These are phyloP conservation scores for Buphagus erythrorhynchus DNA, from an alignment of 2,797 vertebrate genomes.

Conservation along the genomic window DNA sequence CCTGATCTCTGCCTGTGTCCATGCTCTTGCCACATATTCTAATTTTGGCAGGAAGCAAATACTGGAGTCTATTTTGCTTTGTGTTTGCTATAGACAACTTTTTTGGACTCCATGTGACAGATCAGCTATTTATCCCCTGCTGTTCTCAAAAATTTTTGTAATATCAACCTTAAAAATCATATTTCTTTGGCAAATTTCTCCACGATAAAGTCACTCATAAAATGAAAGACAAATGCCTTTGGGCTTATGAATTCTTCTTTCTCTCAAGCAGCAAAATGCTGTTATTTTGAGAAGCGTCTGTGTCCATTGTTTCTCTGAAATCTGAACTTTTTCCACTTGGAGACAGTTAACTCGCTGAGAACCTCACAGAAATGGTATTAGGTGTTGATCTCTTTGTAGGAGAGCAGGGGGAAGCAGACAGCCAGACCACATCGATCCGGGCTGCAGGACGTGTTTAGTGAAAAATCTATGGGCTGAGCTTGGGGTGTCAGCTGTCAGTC, in stretches of 20 bases:
- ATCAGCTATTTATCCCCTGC: neutral
- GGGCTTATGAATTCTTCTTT: neutral
- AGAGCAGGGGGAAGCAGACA: neutral
- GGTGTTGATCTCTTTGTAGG: neutral
- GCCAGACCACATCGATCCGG: neutral
- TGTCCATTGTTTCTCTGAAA: constrained; percentile 61
- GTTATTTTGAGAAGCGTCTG: constrained; percentile 23
- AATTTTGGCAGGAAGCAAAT: neutral
- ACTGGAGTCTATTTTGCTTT: neutral
- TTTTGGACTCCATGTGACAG: neutral
- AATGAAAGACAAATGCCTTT: constrained; percentile 29
- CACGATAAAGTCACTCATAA: neutral
- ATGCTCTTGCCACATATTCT: neutral
- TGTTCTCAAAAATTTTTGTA: neutral
- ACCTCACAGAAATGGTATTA: neutral
- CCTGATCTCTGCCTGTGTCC: neutral
- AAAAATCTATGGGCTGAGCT: constrained; percentile 16
- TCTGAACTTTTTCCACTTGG: constrained; percentile 53
- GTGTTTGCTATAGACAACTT: neutral
- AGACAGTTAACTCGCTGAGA: constrained; percentile 46
- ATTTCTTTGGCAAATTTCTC: constrained; percentile 30
- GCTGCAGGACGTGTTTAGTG: constrained; percentile 4
- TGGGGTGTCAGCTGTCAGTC: constrained; percentile 71
- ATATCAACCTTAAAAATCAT: constrained; percentile 15
- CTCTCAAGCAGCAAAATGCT: neutral